Base-by-base conservation (phyloP, 1,140 invertebrate genomes). In the Sweltsa coloradensis region DNA sequence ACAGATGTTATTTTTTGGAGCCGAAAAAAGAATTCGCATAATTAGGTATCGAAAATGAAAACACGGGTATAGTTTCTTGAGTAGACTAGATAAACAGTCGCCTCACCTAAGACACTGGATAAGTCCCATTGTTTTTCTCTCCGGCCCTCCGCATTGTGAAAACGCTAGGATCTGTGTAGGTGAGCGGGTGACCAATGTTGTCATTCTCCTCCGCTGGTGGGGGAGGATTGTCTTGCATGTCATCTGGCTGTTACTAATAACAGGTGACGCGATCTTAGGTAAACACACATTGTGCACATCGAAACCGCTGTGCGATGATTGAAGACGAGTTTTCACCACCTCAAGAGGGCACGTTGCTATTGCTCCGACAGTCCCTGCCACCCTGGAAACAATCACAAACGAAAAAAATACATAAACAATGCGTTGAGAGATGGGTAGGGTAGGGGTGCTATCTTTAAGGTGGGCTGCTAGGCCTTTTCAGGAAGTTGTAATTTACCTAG, bases 331-430 rank as follows among this genome's bases (percentile, higher is more conserved):
- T 70, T 99, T 99, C 4, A 99, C 89, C 45, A 99, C 95, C 73
- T 99, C 96, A 53, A 99, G 69, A 1, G 96, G 96, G 71, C 95
- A 98, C 52, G 96, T 99, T 29, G 95, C 79, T 51, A 97, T 87
- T 7, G 94, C 94, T 50, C 94, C 95, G 31, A 88, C 83, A 21
- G 94, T 98, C 25, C 95, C 94, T 54, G 89, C 95, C 65, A 89
- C 76, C 58, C 93, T 97, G 64, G 18, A 70, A 65, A 58, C 37
- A 60, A 57, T 58, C 52, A 52, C 54, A 49, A 34, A 25, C 43
- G 34, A 41, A 41, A 43, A 40, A 34, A 21, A 26, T 27, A 48
- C 27, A 41, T n/a, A n/a, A n/a, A n/a, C n/a, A n/a, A n/a, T n/a
- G n/a, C n/a, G n/a, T n/a, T n/a, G n/a, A n/a, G n/a, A n/a, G n/a